Evolutionary conservation across 2,888 invertebrate species (phyloP), one percentile per base, ranked within the genome.

Genomic region (Aleiodes leptofemur): DNA sequence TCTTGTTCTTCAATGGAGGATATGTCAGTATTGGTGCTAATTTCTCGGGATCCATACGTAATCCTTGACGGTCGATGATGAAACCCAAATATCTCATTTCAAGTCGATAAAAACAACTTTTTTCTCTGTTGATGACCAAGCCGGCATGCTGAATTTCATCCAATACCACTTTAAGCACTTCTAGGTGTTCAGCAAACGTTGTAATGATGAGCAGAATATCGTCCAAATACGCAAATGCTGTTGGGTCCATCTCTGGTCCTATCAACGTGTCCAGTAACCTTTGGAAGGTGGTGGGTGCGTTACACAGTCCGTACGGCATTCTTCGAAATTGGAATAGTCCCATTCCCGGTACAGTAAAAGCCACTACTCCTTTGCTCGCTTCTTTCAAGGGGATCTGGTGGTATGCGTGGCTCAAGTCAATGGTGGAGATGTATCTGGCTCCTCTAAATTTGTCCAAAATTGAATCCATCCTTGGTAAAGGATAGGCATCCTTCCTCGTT

Each of bases 361-460:
- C 86, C 4, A 86, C 85, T 7, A 79, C 76, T 13, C 81, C 81
- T 7, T 74, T 34, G 5, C 80, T 81, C 0, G 69, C 43, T 38
- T 79, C 69, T 5, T 59, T 76, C 59, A 84, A 50, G 0, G 50
- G 59, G 2, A 87, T 79, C 61, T 88, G 85, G 61, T 78, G 82
- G 69, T 84, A 86, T 0, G 84, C 86, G 4, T 80, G 78, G 38
- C 79, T 83, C 8, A 83, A 66, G 74, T 88, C 88, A 0, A 87
- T 70, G 0, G 84, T 85, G 0, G 81, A 81, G 9, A 89, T 79
- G 64, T 80, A 88, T 29, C 77, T 74, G 5, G 86, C 85, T 29
- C 81, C 76, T 0, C 84, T 71, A 0, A 88, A 76, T 38, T 81
- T 79, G 43, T 85, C 82, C 29, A 86, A 66, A 9, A 85, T 87